A percentile compares a stretch with the other conserved stretches of the same genome.
These are phyloP conservation scores for Stramonita haemastoma DNA, from an alignment of 2,888 invertebrate genomes.

Conservation along the genomic window DNA sequence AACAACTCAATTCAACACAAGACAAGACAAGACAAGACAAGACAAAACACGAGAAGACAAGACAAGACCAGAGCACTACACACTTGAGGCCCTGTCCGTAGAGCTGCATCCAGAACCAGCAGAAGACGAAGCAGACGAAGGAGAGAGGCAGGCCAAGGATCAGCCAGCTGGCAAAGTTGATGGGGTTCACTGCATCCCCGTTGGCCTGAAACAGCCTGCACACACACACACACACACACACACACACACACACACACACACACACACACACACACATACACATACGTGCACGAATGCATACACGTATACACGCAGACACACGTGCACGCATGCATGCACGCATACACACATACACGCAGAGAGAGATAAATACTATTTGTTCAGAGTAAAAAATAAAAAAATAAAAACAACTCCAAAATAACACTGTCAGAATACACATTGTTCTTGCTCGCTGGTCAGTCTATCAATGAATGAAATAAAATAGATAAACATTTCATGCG, in stretches of 20 bases:
- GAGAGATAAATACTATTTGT: no score
- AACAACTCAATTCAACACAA: neutral
- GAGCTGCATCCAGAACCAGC: slow-evolving; percentile 72
- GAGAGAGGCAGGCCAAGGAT: slow-evolving; percentile 68
- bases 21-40: neutral
- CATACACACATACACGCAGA: no score
- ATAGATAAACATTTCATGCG: no score
- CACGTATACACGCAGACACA: neutral
- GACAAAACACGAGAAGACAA: neutral
- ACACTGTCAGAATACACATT: no score
- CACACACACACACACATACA: slow-evolving; percentile 16
- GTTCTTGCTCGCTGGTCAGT: no score
- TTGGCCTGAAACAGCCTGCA: slow-evolving; percentile 43
- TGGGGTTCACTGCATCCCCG: slow-evolving; percentile 49
- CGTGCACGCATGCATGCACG: neutral
- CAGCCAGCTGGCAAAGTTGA: slow-evolving; percentile 72
- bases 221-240: slow-evolving; percentile 28
- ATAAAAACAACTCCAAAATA: no score
- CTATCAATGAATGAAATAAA: no score
- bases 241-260: slow-evolving; percentile 30
- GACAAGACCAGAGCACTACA: neutral
- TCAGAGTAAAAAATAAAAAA: no score
- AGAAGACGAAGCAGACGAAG: slow-evolving; percentile 65
- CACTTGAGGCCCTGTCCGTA: slow-evolving; percentile 47
- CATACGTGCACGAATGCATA: neutral